Conservation (phyloP, 2,797 vertebrate genomes). For the Muraenolepis orangiensis region DNA sequence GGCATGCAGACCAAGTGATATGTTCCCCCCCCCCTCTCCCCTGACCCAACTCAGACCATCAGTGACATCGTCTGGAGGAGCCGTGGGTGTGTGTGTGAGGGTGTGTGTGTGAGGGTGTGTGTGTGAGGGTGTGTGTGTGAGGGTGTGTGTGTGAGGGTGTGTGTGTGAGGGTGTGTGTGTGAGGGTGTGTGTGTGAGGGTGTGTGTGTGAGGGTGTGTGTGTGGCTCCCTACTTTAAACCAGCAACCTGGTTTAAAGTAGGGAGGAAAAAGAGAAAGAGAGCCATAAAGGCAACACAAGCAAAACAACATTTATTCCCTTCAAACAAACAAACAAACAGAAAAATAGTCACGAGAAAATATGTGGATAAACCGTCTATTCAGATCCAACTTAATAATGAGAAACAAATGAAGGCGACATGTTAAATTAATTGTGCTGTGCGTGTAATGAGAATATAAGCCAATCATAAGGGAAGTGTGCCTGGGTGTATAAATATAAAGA, state of each 20-base stretch:
- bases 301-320: slow-evolving; percentile 9
- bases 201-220: too few relatives aligned
- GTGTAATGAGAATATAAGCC: too few relatives aligned
- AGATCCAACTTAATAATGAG: not conserved
- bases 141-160: too few relatives aligned
- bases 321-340: too few relatives aligned
- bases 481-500: too few relatives aligned
- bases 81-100: too few relatives aligned
- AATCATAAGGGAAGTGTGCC: too few relatives aligned
- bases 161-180: too few relatives aligned
- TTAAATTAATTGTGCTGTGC: too few relatives aligned
- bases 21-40: slow-evolving; percentile 57
- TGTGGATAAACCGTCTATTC: not conserved
- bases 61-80: slow-evolving; percentile 62
- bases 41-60: slow-evolving; percentile 66
- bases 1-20: slow-evolving; percentile 64
- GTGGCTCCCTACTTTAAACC: slow-evolving; percentile 69
- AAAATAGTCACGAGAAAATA: not conserved
- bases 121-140: too few relatives aligned
- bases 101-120: too few relatives aligned
- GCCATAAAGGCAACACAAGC: slow-evolving; percentile 44
- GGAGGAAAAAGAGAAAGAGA: slow-evolving; percentile 63
- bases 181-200: too few relatives aligned
- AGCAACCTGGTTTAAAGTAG: slow-evolving; percentile 67
- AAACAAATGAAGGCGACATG: not conserved